Evolutionary conservation across 1,140 invertebrate species (phyloP), one percentile per base, ranked within the genome.

Genomic region (Drosophila lacertosa): DNA sequence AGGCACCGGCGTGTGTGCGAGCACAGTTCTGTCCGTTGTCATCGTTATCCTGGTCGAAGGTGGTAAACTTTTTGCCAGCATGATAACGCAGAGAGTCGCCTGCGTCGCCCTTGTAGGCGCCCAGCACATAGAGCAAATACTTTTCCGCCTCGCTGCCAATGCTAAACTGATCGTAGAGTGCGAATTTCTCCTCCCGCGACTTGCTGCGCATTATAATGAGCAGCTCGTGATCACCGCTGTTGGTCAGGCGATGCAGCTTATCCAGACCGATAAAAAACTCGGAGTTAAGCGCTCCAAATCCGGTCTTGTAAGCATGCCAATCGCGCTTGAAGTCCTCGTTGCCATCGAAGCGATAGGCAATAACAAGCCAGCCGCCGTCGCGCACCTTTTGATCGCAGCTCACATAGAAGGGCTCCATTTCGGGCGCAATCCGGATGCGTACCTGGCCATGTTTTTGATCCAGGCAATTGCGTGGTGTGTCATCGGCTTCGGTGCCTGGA

Each of bases 31-130:
- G 94, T 24, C 92, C 93, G 89, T 93, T 94, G 11, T 93, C 92
- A 71, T 96, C 95, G 76, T 96, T 95, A 82, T 96, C 95, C 22
- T 92, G 89, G 62, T 96, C 95, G 7, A 90, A 91, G 0, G 95
- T 95, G 33, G 95, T 95, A 90, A 96, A 96, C 78, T 94, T 94
- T 77, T 94, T 94, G 2, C 94, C 94, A 44, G 94, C 93, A 78
- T 96, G 95, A 32, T 95, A 94, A 10, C 92, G 91, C 50, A 96
- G 79, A 0, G 95, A 94, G 86, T 96, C 94, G 7, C 93, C 94
- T 42, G 94, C 94, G 74, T 94, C 94, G 10, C 95, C 95, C 22
- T 90, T 92, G 78, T 95, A 96, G 32, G 93, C 81, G 1, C 93
- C 93, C 1, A 96, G 90, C 0, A 94, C 91, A 62, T 93, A 93